Conservation (phyloP, 2,888 invertebrate species). For the Venusia cambrica region DNA sequence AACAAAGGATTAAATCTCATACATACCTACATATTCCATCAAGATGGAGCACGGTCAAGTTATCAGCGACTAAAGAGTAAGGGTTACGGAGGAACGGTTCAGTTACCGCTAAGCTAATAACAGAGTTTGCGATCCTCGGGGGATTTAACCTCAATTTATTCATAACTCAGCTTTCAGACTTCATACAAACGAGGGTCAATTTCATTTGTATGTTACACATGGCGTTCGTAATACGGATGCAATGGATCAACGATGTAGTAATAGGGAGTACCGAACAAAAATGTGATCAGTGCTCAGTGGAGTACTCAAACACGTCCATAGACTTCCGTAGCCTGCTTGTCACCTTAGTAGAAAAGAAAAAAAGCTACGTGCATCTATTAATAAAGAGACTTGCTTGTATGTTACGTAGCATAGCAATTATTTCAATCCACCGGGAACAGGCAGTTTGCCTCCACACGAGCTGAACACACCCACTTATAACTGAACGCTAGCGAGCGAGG, state of each 20-base stretch:
- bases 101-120: slow-evolving; percentile 64
- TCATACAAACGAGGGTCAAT: slow-evolving; percentile 20
- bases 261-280: slow-evolving; percentile 4
- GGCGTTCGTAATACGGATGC: slow-evolving; percentile 7
- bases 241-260: slow-evolving; percentile 4
- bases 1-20: slow-evolving; percentile 5
- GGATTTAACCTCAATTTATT: slow-evolving; percentile 44
- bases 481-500: slow-evolving; percentile 16
- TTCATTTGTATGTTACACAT: slow-evolving; percentile 23
- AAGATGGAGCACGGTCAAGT: slow-evolving; percentile 10
- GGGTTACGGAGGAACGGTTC: slow-evolving; percentile 27
- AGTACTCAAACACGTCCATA: too few species aligned
- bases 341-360: too few species aligned
- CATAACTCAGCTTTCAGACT: slow-evolving; percentile 36
- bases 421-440: slow-evolving; percentile 19
- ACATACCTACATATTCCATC: background rate
- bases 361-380: too few species aligned
- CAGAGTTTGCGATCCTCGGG: slow-evolving; percentile 44
- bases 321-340: too few species aligned
- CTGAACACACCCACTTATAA: slow-evolving; percentile 17
- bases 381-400: too few species aligned
- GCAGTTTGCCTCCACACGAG: slow-evolving; percentile 19
- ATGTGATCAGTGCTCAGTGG: too few species aligned
- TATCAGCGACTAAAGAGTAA: slow-evolving; percentile 14
- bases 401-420: slow-evolving; percentile 19